A percentile compares a stretch with the other conserved stretches of the same genome.
Conservation (phyloP, 2,888 invertebrate species). For the Epirrita christyi region DNA sequence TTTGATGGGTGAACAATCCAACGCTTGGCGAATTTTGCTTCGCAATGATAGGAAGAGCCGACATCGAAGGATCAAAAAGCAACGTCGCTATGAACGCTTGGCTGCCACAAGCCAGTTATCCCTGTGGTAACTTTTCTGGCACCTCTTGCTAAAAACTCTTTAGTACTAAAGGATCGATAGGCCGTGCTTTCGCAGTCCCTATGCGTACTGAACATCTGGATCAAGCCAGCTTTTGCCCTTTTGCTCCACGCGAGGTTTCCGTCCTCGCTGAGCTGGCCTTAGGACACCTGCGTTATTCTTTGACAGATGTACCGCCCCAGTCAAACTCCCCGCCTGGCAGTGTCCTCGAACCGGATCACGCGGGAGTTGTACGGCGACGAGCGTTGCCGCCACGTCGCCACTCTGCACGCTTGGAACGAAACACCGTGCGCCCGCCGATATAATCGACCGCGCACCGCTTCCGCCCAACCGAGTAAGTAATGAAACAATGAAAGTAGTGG, state of each 20-base stretch:
- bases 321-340: slow-evolving; percentile 87
- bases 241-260: slow-evolving; percentile 21
- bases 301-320: slow-evolving; percentile 88
- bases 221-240: slow-evolving; percentile 89
- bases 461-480: slow-evolving; percentile 25
- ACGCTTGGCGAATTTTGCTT: slow-evolving; percentile 81
- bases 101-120: slow-evolving; percentile 79
- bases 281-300: slow-evolving; percentile 87
- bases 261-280: slow-evolving; percentile 55
- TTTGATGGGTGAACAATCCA: slow-evolving; percentile 16
- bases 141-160: slow-evolving; percentile 86
- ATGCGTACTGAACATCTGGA: slow-evolving; percentile 87
- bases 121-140: slow-evolving; percentile 86
- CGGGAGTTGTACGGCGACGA: neutral
- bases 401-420: slow-evolving; percentile 12
- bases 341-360: slow-evolving; percentile 68
- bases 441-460: slow-evolving; percentile 6
- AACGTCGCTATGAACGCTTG: slow-evolving; percentile 11
- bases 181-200: slow-evolving; percentile 87
- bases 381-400: neutral
- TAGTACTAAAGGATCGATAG: slow-evolving; percentile 87
- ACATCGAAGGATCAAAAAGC: slow-evolving; percentile 86
- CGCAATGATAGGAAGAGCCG: slow-evolving; percentile 58
- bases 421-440: neutral
- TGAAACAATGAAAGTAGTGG: slow-evolving; percentile 22